Conservation (phyloP, 2,113 vertebrate genomes). For the Dryoscopus gambensis region DNA sequence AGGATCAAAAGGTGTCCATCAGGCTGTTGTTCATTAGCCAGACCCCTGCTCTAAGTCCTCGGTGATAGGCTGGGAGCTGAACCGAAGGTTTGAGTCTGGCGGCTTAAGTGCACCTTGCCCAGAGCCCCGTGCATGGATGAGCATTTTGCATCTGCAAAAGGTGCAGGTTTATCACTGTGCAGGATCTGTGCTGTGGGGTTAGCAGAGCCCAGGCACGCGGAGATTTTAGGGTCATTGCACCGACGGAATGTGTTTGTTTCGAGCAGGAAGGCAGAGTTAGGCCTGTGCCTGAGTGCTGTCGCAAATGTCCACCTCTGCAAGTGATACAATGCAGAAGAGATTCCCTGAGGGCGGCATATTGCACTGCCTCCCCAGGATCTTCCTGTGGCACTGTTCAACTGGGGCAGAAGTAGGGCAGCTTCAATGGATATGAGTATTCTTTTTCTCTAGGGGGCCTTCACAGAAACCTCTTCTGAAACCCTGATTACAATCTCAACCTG, state of each 20-base stretch:
- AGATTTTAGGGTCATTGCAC: background rate
- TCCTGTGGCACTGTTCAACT: background rate
- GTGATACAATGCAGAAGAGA: background rate
- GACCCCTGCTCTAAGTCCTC: background rate
- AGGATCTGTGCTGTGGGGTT: background rate
- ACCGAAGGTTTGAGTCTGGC: background rate
- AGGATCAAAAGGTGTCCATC: background rate
- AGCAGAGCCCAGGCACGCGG: rapidly evolving
- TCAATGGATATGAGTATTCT: background rate
- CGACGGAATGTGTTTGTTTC: background rate
- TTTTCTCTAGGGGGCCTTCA: background rate
- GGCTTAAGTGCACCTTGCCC: background rate
- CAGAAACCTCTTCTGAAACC: background rate
- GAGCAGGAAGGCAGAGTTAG: background rate
- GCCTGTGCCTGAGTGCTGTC: background rate
- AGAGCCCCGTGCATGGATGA: background rate
- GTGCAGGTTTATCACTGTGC: background rate
- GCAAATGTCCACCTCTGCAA: background rate
- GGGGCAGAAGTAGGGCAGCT: background rate
- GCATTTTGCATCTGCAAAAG: background rate
- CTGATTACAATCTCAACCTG: background rate
- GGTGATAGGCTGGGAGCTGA: background rate
- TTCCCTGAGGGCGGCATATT: background rate
- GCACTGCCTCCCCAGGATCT: background rate
- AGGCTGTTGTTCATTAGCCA: background rate